Percentiles rank a stretch among this genome's conserved stretches.
Evolutionary conservation across 1,140 invertebrate genomes (phyloP).

Genomic region (Cecropterus lyciades): DNA sequence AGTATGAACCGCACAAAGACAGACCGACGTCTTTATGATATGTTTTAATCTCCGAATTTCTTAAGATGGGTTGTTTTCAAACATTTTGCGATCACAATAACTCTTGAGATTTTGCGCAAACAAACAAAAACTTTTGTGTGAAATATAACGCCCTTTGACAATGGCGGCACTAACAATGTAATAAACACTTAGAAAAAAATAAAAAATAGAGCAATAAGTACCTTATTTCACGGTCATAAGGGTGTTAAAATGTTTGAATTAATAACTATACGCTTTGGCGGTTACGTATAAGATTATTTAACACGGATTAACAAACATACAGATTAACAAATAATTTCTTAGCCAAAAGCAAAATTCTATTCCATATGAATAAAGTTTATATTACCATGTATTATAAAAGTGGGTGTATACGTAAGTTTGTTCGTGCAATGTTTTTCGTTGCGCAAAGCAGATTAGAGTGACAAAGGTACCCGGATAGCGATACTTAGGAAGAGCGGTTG

Average conservation of each 20-base stretch:
- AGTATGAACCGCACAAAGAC: constrained; percentile 5
- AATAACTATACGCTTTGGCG: constrained; percentile 11
- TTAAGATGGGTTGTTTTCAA: constrained; percentile 2
- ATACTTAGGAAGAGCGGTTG: constrained; percentile 10
- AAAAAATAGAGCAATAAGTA: background rate
- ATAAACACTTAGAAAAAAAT: background rate
- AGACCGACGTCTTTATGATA: constrained; percentile 2
- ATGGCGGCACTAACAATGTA: background rate
- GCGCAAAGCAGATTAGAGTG: constrained; percentile 15
- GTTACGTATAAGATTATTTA: constrained; percentile 24
- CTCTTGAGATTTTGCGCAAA: constrained; percentile 33
- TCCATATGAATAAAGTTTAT: background rate
- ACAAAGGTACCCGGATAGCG: constrained; percentile 16
- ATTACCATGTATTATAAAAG: background rate
- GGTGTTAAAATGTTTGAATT: background rate
- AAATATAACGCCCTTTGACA: constrained; percentile 31
- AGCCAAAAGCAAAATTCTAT: background rate
- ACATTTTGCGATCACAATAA: constrained; percentile 16
- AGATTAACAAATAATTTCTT: constrained; percentile 3
- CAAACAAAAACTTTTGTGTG: constrained; percentile 33
- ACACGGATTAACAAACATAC: constrained; percentile 13
- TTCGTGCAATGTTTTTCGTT: constrained; percentile 9
- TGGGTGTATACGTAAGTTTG: constrained; percentile 7
- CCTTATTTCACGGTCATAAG: constrained; percentile 8
- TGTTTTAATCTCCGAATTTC: constrained; percentile 18